These are phyloP conservation scores for Acrocera orbiculus DNA, from an alignment of 2,888 invertebrate genomes.

Conservation along the genomic window DNA sequence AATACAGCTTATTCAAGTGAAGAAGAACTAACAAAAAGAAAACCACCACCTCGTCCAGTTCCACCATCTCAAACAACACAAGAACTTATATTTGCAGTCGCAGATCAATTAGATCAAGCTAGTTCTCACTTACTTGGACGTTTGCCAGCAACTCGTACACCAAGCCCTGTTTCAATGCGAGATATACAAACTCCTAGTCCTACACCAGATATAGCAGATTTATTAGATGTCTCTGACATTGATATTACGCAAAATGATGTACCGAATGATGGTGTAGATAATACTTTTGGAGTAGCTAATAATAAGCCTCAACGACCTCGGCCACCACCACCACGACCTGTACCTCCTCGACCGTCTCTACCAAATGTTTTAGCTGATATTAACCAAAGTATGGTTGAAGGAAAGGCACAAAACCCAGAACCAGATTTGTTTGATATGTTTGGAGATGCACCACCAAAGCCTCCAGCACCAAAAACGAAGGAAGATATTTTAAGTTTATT, in stretches of 20 bases:
- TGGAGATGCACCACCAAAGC: constrained; percentile 34
- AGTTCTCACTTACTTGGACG: constrained; percentile 68
- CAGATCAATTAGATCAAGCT: constrained; percentile 75
- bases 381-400: too few relatives aligned
- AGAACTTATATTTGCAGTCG: constrained; percentile 67
- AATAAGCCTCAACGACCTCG: constrained; percentile 32
- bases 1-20: constrained; percentile 19
- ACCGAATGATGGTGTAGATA: constrained; percentile 19
- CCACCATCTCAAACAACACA: constrained; percentile 64
- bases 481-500: constrained; percentile 44
- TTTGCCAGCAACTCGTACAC: constrained; percentile 68
- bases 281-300: constrained; percentile 14
- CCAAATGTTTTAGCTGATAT: constrained; percentile 24
- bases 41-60: constrained; percentile 37
- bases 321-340: constrained; percentile 31
- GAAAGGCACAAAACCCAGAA: constrained; percentile 20
- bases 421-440: constrained; percentile 40
- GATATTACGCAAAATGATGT: constrained; percentile 22
- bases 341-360: constrained; percentile 22
- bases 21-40: constrained; percentile 15
- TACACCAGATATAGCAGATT: constrained; percentile 51
- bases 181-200: constrained; percentile 73
- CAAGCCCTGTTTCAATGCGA: constrained; percentile 69
- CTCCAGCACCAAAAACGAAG: constrained; percentile 36
- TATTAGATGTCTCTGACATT: constrained; percentile 41